Evolutionary conservation across 2,888 invertebrate genomes (phyloP).

Genomic region (Eupithecia centaureata): DNA sequence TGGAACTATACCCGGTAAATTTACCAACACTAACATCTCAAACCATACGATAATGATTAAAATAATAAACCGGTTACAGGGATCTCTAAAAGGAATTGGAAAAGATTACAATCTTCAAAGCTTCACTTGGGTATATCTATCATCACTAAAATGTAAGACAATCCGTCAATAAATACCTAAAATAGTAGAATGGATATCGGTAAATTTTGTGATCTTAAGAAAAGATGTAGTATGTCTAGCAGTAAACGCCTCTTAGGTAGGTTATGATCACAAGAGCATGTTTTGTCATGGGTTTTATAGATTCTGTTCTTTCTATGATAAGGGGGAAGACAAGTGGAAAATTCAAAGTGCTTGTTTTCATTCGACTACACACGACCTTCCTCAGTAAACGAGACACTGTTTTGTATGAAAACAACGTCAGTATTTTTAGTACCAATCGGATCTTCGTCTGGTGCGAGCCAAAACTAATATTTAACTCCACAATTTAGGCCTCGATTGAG

Average conservation of each 20-base stretch:
- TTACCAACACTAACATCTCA: too few species aligned
- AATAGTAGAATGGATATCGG: background rate
- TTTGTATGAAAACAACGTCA: conserved; percentile 31
- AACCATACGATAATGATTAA: too few species aligned
- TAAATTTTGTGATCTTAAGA: background rate
- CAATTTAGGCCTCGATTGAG: conserved; percentile 28
- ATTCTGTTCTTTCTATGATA: background rate
- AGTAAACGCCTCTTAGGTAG: too few species aligned
- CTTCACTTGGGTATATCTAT: too few species aligned
- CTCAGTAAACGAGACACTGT: conserved; percentile 14
- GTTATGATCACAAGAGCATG: too few species aligned
- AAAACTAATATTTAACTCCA: conserved; percentile 34
- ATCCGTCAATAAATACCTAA: too few species aligned
- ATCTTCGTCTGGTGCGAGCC: conserved; percentile 35
- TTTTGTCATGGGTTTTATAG: background rate
- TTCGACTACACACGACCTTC: conserved; percentile 9
- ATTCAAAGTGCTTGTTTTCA: background rate
- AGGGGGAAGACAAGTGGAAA: background rate
- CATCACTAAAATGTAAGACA: too few species aligned
- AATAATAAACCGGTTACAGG: too few species aligned
- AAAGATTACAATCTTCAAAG: too few species aligned
- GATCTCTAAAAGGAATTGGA: too few species aligned
- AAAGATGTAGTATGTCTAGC: too few species aligned
- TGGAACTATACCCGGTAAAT: too few species aligned
- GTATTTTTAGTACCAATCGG: conserved; percentile 35